Evolutionary conservation across 2,888 invertebrate species (phyloP).

Genomic region (Dexiosoma caninum): DNA sequence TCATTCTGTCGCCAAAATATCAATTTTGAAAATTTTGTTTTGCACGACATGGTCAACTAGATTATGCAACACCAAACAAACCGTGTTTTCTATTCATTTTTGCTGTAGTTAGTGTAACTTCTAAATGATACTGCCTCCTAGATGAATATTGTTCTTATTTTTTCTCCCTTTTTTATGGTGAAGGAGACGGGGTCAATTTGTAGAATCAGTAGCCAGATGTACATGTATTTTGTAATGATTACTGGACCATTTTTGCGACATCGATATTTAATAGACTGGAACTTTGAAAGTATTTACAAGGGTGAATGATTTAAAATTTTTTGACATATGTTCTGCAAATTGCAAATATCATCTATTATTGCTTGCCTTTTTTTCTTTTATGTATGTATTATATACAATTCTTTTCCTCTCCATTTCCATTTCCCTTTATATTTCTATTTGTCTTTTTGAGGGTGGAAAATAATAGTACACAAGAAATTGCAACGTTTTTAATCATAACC

Average conservation of each 20-base stretch:
- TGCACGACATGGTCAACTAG: too few relatives aligned
- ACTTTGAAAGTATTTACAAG: slow-evolving; percentile 52
- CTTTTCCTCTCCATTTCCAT: background rate
- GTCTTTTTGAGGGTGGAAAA: background rate
- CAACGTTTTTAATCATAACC: background rate
- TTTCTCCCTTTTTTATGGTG: background rate
- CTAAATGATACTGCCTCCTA: background rate
- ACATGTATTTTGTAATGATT: slow-evolving; percentile 47
- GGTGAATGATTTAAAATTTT: slow-evolving; percentile 40
- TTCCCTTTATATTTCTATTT: too few relatives aligned
- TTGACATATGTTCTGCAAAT: slow-evolving; percentile 40
- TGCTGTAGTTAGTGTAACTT: slow-evolving; percentile 26
- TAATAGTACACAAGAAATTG: background rate
- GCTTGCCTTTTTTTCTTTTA: background rate
- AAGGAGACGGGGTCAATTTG: slow-evolving; percentile 44
- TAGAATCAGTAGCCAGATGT: slow-evolving; percentile 56
- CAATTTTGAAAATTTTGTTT: too few relatives aligned
- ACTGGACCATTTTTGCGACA: slow-evolving; percentile 51
- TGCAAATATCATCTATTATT: slow-evolving; percentile 21
- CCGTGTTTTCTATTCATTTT: too few relatives aligned
- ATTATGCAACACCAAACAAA: too few relatives aligned
- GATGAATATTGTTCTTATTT: background rate
- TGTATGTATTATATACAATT: too few relatives aligned
- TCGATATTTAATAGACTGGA: slow-evolving; percentile 63
- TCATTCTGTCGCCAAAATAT: too few relatives aligned